Base-by-base conservation (phyloP, 1,140 invertebrate genomes). In the Helicoverpa zea region DNA sequence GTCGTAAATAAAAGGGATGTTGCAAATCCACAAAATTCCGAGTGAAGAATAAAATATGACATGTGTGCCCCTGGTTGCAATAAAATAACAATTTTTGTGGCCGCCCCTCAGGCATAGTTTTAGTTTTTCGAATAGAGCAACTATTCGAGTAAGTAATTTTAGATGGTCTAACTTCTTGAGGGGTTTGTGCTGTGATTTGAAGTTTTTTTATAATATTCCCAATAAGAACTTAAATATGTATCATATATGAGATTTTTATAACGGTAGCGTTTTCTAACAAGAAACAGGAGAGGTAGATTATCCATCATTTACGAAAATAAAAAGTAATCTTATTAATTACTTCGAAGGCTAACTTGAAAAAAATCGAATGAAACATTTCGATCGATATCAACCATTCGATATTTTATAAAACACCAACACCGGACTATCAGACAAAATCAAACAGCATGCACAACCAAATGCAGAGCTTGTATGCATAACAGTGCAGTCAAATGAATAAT, bases 61-160 rank as follows among this genome's bases (percentile, higher is more conserved):
- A 83, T 92, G 88, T 90, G 90, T 91, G 91, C 87, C 88, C 89
- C 82, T 86, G 87, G 70, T 88, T 87, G 92, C 88, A 92, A 94
- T 94, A 94, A 92, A 94, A 94, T 94, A 93, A 92, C 92, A 94
- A 93, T 94, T 94, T 92, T 92, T 93, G 92, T 87, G 86, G 72
- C 74, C 84, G 47, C 66, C 81, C 90, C 86, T 88, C 84, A 86
- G 82, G 81, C 87, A 89, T 91, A 92, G 90, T 92, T 94, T 92
- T 88, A 92, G 89, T 91, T 91, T 87, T 86, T 63, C 63, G 82
- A 70, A 78, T 77, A 72, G 54, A 73, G 70, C 16, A 4, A 7
- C 16, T 23, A 14, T 52, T 63, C 43, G 49, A 64, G 75, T 66
- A 77, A 77, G 75, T 77, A 52, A 77, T 77, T 77, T 77, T 77